Base-by-base conservation (phyloP, 1,140 invertebrate species). In the Bombus sibiricus region DNA sequence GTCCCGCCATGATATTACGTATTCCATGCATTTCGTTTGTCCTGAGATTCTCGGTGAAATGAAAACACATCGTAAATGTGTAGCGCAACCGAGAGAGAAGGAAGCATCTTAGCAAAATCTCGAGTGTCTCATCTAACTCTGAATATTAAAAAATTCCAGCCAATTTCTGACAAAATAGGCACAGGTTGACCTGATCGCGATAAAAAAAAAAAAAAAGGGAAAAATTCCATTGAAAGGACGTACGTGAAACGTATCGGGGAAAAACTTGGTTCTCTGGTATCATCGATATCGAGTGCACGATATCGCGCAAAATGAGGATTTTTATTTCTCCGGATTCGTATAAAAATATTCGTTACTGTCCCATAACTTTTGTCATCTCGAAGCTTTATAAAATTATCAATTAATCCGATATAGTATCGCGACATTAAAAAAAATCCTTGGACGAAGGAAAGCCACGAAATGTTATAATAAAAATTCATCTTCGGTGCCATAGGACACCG, bases 21-120 rank as follows among this genome's bases (percentile, higher is more conserved):
- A 78, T 78, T 78, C 77, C 62, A 79, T 79, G 62, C 62, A 79
- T 68, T 68, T 79, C 62, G 62, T 43, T 77, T 43, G 37, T 77
- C 9, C 28, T 4, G 75, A 77, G 53, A 77, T 77, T 62, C 75
- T 62, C 37, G 25, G 75, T 18, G 39, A 66, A 66, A 78, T 18
- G 62, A 66, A 66, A 78, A 78, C 39, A 62, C 18, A 62, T 12
- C 22, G 59, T 34, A 78, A 78, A 78, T 9, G 59, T 28, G 39
- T 39, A 12, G 5, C 18, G 2, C 13, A 15, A 72, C 37, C 8
- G 71, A 22, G 39, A 18, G 15, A 32, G 3, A 9, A 22, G 25
- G 10, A 22, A 12, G 8, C 12, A 32, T 28, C 59, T 64, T 32
- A 39, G 43, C 4, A 4, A 64, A 66, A 66, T 78, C 59, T 68